Base-by-base conservation (phyloP, 2,113 vertebrate genomes). In the Oenanthe oenanthe region DNA sequence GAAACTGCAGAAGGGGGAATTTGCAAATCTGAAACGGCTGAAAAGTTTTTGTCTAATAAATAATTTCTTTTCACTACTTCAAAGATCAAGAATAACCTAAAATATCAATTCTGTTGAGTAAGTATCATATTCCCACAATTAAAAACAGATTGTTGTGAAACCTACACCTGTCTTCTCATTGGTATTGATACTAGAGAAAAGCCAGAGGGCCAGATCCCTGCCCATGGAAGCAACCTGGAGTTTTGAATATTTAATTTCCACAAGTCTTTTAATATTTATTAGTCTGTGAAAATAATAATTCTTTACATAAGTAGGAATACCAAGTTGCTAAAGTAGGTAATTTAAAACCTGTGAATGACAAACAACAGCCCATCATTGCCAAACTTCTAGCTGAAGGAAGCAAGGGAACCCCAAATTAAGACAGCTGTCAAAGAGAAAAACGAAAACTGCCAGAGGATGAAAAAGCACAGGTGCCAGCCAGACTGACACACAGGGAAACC, bases 391-490 rank as follows among this genome's bases (percentile, higher is more conserved):
- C 29, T 75, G 75, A 70, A 47, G 34, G 34, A 77, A 85, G 24
- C 22, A 66, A 60, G 32, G 36, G 43, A 86, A 25, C 18, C 3
- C 47, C 42, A 53, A 34, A 51, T 85, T 50, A 24, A 50, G 32
- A 58, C 50, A 79, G 28, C 22, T 75, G 36, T 40, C 50, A 57
- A 70, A 58, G 4, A 74, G 24, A 51, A 67, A 92, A 66, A 73
- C 1, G 6, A 29, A 77, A 95, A 71, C 34, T 74, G 54, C 32
- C 6, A 4, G 63, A 56, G 48, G 83, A 71, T 48, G 51, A 68
- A 92, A 77, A n/a, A 85, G 40, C 76, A 86, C 51, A 85, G 89
- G 65, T 93, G 93, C 53, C 89, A 91, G 68, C 7, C 60, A 80
- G 88, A 48, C 72, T 70, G 83, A 63, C 54, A 22, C 1, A 1